phyloP scores from a whole-genome alignment of 2,113 vertebrate genomes.

The Plectropomus leopardus region DNA sequence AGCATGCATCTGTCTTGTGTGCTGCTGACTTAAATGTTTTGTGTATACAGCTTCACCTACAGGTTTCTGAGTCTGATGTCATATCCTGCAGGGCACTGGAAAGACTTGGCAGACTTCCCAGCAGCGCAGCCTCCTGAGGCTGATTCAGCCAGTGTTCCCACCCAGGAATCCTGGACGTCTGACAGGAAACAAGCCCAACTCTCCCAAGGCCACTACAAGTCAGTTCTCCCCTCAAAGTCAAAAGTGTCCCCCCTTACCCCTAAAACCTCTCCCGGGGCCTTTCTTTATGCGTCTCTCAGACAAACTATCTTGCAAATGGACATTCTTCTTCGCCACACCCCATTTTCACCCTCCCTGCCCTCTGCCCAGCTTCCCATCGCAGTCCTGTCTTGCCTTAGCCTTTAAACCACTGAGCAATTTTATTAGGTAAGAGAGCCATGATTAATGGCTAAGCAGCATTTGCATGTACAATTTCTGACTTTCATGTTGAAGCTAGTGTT shows the following conservation, averaged over 20 bases:
- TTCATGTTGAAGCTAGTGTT: constrained; percentile 77
- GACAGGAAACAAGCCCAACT: constrained; percentile 83
- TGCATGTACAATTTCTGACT: constrained; percentile 52
- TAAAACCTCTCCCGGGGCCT: constrained; percentile 61
- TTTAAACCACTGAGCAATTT: constrained; percentile 55
- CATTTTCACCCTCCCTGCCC: constrained; percentile 52
- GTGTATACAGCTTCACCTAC: constrained; percentile 62
- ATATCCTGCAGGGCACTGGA: constrained; percentile 78
- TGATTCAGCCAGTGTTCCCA: constrained; percentile 84
- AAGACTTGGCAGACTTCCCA: constrained; percentile 78
- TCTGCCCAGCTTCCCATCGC: constrained; percentile 59
- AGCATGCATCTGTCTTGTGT: constrained; percentile 1
- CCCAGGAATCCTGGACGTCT: constrained; percentile 86
- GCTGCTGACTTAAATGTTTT: constrained; percentile 31
- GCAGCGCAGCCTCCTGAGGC: constrained; percentile 78
- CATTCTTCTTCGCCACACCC: constrained; percentile 63
- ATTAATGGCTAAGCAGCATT: constrained; percentile 62
- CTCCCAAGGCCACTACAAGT: constrained; percentile 77
- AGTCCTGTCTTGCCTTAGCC: constrained; percentile 38
- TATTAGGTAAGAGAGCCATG: constrained; percentile 67
- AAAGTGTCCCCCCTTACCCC: constrained; percentile 55
- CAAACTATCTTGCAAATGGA: constrained; percentile 61
- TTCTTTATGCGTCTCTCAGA: constrained; percentile 66
- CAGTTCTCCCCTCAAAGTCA: constrained; percentile 71
- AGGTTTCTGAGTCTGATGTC: constrained; percentile 78